Evolutionary conservation across 2,888 invertebrate genomes (phyloP).

Genomic region (Leptinotarsa peninsularis): DNA sequence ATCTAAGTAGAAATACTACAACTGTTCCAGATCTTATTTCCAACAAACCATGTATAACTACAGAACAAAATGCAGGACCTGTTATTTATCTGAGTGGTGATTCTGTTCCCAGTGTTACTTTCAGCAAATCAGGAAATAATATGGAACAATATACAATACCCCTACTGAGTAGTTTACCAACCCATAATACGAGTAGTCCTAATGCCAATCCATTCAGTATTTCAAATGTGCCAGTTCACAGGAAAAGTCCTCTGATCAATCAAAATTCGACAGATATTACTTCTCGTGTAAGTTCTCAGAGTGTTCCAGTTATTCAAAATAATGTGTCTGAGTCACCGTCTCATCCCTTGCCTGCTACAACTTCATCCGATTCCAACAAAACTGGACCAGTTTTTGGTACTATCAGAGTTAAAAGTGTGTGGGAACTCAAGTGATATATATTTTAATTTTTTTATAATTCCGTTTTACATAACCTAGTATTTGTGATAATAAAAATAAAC

Average conservation of each 20-base stretch:
- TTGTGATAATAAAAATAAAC: no score
- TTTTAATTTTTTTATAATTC: not conserved
- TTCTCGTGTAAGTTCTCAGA: not conserved
- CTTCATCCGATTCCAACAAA: not conserved
- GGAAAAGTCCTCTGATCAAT: not conserved
- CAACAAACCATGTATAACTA: no score
- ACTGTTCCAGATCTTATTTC: no score
- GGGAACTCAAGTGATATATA: not conserved
- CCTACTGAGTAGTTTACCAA: not conserved
- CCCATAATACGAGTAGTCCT: not conserved
- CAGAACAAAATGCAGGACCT: no score
- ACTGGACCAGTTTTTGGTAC: not conserved
- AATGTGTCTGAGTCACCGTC: not conserved
- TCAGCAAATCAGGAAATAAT: no score
- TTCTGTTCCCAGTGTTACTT: no score
- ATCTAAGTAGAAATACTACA: no score
- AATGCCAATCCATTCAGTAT: not conserved
- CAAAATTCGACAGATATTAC: not conserved
- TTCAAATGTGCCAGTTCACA: not conserved
- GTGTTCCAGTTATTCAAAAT: not conserved
- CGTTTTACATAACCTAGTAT: not conserved
- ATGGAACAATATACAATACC: not conserved
- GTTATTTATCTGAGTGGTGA: no score
- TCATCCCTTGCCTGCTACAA: not conserved
- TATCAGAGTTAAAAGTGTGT: constrained; percentile 3